Percentiles rank a stretch among this genome's conserved stretches.
Evolutionary conservation across 2,888 invertebrate genomes (phyloP).

Genomic region (Serripes groenlandicus): DNA sequence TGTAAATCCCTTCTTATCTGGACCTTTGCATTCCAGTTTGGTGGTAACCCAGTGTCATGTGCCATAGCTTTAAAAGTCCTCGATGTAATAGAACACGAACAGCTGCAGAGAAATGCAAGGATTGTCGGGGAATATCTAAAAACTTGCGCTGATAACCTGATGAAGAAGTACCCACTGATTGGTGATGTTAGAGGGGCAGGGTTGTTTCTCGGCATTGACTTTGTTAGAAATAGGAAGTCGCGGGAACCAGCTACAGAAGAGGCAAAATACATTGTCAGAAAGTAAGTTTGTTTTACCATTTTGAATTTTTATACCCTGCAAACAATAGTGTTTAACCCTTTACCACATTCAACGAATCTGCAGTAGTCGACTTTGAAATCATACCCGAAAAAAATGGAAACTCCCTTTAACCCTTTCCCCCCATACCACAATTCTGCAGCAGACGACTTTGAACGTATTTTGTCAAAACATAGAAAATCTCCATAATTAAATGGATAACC

Average conservation of each 20-base stretch:
- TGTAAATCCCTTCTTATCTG: too few species aligned
- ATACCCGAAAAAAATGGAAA: too few species aligned
- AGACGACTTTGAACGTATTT: too few species aligned
- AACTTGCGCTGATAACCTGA: conserved; percentile 89
- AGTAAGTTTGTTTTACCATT: too few species aligned
- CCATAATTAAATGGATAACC: too few species aligned
- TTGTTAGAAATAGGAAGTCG: conserved; percentile 93
- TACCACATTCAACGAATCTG: too few species aligned
- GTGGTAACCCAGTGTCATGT: conserved; percentile 99
- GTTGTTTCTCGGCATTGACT: conserved; percentile 97
- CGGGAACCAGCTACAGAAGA: conserved; percentile 94
- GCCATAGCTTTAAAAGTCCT: conserved; percentile 98
- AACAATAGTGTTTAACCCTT: too few species aligned
- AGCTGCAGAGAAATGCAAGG: conserved; percentile 93
- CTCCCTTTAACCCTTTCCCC: too few species aligned
- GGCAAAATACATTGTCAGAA: conserved; percentile 87
- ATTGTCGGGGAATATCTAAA: conserved; percentile 94
- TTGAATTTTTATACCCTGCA: too few species aligned
- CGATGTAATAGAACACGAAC: conserved; percentile 96
- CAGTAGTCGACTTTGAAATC: too few species aligned
- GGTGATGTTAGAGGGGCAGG: conserved; percentile 93
- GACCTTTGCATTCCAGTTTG: conserved; percentile 92
- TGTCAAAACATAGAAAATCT: too few species aligned
- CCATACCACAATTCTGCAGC: too few species aligned
- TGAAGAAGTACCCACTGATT: conserved; percentile 91